phyloP scores from a whole-genome alignment of 2,113 vertebrate species.

The Grammomys dolichurus region DNA sequence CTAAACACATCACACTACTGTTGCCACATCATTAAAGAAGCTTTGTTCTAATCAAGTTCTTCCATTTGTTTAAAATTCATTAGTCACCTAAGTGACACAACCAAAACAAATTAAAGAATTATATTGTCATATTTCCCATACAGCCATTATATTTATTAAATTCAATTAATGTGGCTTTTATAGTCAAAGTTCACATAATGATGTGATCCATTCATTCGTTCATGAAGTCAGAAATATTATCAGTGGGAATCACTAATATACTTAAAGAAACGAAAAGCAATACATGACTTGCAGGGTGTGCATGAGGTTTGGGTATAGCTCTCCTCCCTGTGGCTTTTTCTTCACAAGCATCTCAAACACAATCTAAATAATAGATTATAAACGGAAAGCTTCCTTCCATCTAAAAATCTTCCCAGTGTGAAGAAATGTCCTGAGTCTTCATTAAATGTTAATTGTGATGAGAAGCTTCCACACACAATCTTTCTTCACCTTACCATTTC shows the following conservation, averaged over 20 bases:
- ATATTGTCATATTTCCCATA: neutral
- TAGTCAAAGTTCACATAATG: neutral
- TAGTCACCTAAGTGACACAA: neutral
- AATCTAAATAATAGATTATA: constrained; percentile 80
- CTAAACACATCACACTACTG: neutral
- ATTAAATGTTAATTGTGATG: constrained; percentile 63
- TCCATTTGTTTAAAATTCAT: neutral
- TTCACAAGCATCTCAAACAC: constrained; percentile 73
- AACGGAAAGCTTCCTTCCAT: constrained; percentile 44
- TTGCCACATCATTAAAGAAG: neutral
- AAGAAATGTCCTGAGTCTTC: constrained; percentile 56
- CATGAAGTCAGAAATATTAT: neutral
- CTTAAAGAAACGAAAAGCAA: neutral
- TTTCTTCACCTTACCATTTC: neutral
- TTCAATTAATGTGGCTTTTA: neutral
- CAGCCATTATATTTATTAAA: neutral
- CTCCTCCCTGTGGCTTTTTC: constrained; percentile 62
- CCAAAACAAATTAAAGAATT: constrained; percentile 11
- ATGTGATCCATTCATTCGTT: neutral
- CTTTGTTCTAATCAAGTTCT: neutral
- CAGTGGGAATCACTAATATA: neutral
- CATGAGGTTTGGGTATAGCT: constrained; percentile 42
- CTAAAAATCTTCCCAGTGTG: constrained; percentile 63
- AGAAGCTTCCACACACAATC: neutral
- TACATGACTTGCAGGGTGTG: neutral